Conservation (phyloP, 1,140 invertebrate genomes). For the Drosophila burlai region DNA sequence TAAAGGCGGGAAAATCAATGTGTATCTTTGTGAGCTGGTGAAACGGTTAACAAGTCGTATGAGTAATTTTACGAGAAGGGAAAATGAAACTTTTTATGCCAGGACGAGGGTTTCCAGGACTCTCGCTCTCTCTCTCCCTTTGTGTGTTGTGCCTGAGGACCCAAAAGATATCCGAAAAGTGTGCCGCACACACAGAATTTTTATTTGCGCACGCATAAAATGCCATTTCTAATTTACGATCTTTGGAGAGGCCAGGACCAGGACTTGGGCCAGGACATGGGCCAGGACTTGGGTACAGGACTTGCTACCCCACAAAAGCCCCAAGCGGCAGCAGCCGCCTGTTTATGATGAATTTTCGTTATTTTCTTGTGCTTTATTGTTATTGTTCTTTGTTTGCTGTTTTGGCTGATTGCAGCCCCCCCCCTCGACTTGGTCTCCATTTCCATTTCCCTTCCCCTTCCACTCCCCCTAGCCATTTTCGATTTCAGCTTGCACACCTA, state of each 20-base stretch:
- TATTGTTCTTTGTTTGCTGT: constrained; percentile 61
- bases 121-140: not conserved
- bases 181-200: constrained; percentile 49
- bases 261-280: not conserved
- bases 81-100: constrained; percentile 64
- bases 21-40: constrained; percentile 39
- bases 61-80: constrained; percentile 64
- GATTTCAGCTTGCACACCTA: constrained; percentile 62
- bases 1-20: constrained; percentile 47
- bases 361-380: constrained; percentile 57
- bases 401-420: constrained; percentile 39
- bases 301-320: not conserved
- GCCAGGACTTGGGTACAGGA: not conserved
- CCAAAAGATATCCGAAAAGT: constrained; percentile 47
- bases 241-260: constrained; percentile 14
- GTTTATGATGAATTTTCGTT: constrained; percentile 65
- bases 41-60: constrained; percentile 79
- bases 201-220: constrained; percentile 78
- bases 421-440: not conserved
- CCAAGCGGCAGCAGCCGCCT: constrained; percentile 5
- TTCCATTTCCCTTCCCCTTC: no score
- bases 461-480: constrained; percentile 23
- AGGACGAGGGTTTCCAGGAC: not conserved
- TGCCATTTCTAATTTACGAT: constrained; percentile 79
- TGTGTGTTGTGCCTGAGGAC: constrained; percentile 7